Evolutionary conservation across 2,797 vertebrate species (phyloP).

Genomic region (Petrocephalus schoutedeni): DNA sequence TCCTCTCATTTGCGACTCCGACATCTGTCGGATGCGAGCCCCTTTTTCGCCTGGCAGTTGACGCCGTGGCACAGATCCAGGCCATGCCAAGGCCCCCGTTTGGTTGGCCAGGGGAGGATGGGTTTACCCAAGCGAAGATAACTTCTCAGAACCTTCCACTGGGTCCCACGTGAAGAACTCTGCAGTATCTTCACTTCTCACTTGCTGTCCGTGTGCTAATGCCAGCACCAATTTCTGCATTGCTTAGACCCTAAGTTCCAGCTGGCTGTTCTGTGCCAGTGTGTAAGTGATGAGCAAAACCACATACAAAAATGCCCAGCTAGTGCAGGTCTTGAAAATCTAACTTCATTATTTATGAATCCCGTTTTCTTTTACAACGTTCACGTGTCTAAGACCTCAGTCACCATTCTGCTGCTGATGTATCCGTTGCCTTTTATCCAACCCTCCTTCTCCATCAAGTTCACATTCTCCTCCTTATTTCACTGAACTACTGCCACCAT

Average conservation of each 20-base stretch:
- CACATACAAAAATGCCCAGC: neutral
- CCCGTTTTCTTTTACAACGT: neutral
- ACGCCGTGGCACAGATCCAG: neutral
- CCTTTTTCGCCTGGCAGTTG: neutral
- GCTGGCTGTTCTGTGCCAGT: neutral
- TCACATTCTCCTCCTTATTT: neutral
- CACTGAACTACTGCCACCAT: neutral
- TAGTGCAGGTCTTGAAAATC: neutral
- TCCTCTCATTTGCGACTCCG: conserved; percentile 7
- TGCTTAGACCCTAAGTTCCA: neutral
- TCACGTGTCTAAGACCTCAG: neutral
- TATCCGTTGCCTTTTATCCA: neutral
- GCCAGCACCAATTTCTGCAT: neutral
- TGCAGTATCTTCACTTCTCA: neutral
- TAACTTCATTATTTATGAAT: neutral
- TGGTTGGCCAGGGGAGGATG: neutral
- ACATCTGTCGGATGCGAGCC: neutral
- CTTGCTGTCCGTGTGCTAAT: neutral
- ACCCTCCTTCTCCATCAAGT: neutral
- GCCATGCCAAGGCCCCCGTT: neutral
- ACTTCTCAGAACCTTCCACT: neutral
- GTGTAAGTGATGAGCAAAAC: neutral
- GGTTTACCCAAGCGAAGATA: neutral
- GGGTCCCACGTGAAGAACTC: neutral
- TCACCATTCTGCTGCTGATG: neutral